Evolutionary conservation across 2,113 vertebrate genomes (phyloP).

Genomic region (Colistium nudipinnis): DNA sequence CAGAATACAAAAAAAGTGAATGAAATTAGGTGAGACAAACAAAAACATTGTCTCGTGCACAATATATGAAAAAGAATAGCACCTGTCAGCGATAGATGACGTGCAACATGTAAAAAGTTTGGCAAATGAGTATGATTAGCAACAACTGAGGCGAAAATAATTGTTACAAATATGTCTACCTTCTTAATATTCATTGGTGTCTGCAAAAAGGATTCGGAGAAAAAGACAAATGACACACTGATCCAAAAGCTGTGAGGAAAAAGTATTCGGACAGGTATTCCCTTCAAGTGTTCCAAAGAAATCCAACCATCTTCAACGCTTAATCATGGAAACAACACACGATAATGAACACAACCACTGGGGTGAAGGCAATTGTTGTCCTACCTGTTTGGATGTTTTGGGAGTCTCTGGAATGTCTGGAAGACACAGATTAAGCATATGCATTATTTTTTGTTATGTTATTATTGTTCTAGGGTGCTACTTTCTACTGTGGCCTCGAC

Average conservation of each 20-base stretch:
- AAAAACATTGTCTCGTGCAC: neutral
- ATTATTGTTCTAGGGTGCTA: neutral
- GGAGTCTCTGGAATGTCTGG: conserved; percentile 74
- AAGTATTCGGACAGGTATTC: neutral
- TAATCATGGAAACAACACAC: neutral
- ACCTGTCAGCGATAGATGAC: neutral
- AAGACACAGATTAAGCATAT: conserved; percentile 6
- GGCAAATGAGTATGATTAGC: conserved; percentile 28
- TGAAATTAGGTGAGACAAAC: neutral
- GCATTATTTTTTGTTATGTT: neutral
- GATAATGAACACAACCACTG: neutral
- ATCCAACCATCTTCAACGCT: neutral
- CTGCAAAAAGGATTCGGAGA: conserved; percentile 60
- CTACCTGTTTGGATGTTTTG: conserved; percentile 72
- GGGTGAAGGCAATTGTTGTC: neutral
- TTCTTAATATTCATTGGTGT: conserved; percentile 71
- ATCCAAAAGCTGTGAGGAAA: neutral
- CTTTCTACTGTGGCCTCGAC: neutral
- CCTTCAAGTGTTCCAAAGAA: conserved; percentile 2
- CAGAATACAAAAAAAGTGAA: conserved; percentile 9
- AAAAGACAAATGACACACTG: conserved; percentile 39
- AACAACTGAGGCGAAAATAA: conserved; percentile 21
- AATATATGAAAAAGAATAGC: conserved; percentile 3
- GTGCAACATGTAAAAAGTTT: conserved; percentile 5
- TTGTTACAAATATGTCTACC: conserved; percentile 62